Conservation (phyloP, 2,888 invertebrate species). For the Pseudanteris insignis region DNA sequence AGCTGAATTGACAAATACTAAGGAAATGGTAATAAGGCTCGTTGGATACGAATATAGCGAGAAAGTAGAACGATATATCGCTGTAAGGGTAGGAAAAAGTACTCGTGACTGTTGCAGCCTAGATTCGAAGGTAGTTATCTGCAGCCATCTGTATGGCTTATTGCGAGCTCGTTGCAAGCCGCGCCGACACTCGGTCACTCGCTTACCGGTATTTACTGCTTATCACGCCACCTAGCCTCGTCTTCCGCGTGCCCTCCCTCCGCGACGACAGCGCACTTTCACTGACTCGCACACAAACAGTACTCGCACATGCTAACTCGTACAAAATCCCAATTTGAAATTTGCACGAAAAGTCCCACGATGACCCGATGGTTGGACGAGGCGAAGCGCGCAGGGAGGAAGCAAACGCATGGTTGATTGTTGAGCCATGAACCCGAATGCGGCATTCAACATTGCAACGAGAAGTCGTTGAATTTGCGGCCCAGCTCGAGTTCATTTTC, state of each 20-base stretch:
- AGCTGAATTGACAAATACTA: too few species aligned
- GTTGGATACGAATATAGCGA: too few species aligned
- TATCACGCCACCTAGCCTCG: slow-evolving; percentile 43
- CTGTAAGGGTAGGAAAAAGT: slow-evolving; percentile 49
- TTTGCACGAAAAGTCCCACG: too few species aligned
- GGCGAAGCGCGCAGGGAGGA: slow-evolving; percentile 22
- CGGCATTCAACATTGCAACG: slow-evolving; percentile 22
- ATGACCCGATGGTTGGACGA: too few species aligned
- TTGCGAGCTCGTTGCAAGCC: slow-evolving; percentile 47
- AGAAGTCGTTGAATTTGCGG: too few species aligned
- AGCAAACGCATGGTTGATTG: slow-evolving; percentile 36
- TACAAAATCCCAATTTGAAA: too few species aligned
- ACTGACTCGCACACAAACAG: too few species aligned
- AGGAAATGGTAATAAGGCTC: too few species aligned
- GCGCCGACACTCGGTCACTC: slow-evolving; percentile 51
- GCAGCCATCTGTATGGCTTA: slow-evolving; percentile 48
- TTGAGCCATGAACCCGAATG: slow-evolving; percentile 34
- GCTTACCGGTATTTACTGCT: slow-evolving; percentile 52
- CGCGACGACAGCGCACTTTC: slow-evolving; percentile 21
- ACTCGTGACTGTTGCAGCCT: slow-evolving; percentile 65
- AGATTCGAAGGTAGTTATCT: slow-evolving; percentile 55
- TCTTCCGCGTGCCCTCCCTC: slow-evolving; percentile 8
- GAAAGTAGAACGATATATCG: slow-evolving; percentile 30
- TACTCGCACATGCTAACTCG: slow-evolving; percentile 1
- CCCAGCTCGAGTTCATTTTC: slow-evolving; percentile 34